Evolutionary conservation across 2,797 vertebrate species (phyloP).

Genomic region (Lutjanus campechanus): DNA sequence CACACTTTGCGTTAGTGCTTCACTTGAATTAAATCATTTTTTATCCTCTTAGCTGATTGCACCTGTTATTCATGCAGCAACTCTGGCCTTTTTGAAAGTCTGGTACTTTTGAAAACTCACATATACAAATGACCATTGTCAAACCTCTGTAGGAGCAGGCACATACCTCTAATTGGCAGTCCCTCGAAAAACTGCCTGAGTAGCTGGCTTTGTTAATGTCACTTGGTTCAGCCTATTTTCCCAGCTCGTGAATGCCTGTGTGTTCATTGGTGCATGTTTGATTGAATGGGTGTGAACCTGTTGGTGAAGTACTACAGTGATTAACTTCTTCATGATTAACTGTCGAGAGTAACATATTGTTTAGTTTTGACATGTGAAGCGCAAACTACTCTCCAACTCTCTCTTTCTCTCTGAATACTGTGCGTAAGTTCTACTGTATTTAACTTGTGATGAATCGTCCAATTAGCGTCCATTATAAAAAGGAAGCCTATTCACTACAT

Average conservation of each 20-base stretch:
- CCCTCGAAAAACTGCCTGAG: neutral
- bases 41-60: neutral
- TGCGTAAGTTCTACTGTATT: constrained; percentile 41
- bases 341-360: constrained; percentile 24
- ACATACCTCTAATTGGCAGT: neutral
- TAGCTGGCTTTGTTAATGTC: constrained; percentile 22
- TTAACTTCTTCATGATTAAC: constrained; percentile 50
- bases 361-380: constrained; percentile 18
- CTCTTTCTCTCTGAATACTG: constrained; percentile 4
- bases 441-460: constrained; percentile 56
- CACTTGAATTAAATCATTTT: neutral
- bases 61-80: neutral
- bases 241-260: constrained; percentile 14
- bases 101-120: neutral
- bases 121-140: constrained; percentile 17
- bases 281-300: constrained; percentile 27
- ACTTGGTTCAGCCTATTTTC: constrained; percentile 10
- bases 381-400: constrained; percentile 19
- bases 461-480: constrained; percentile 43
- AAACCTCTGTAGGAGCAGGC: neutral
- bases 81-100: constrained; percentile 3
- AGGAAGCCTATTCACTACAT: constrained; percentile 11
- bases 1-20: neutral
- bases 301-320: constrained; percentile 28
- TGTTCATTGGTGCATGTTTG: constrained; percentile 30